Base-by-base conservation (phyloP, 2,888 invertebrate species). In the Stenichneumon culpator region DNA sequence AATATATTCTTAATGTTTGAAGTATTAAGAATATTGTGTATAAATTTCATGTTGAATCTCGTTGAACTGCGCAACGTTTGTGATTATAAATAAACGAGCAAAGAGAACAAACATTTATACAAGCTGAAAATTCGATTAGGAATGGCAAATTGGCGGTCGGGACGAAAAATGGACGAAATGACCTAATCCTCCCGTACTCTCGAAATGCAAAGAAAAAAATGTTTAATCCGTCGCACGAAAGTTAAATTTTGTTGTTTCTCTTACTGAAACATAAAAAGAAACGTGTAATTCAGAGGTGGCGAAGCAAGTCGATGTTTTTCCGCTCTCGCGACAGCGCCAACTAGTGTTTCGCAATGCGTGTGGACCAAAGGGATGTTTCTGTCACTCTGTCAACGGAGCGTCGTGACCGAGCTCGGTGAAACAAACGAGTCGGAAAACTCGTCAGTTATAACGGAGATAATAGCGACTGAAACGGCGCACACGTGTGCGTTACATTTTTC, bases 361-460 rank as follows among this genome's bases (percentile, higher is more conserved):
- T 4, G 25, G 4, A 57, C 22, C 57, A 57, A 57, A 22, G 57
- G 57, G 57, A 57, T 57, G 22, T 25, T 57, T 57, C 57, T 25
- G 63, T n/a, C 63, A 32, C n/a, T 63, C 63, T 16, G 63, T 32
- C 63, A 36, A 16, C 28, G 60, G 14, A 11, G 22, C 28, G 14
- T 28, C 3, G 6, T 28, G 28, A 22, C 19, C 19, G 14, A 16
- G n/a, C 14, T 28, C 60, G 6, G 28, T 32, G 60, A 60, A 60
- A 60, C 25, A 28, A 60, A 60, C 63, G 63, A 28, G 32, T 60
- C n/a, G 57, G 57, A 57, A 63, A 54, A 63, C 32, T 25, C 32
- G 63, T 63, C 63, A 63, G 28, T 32, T 63, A 63, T 32, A 63
- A n/a, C 63, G 63, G 32, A 63, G 63, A 28, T 63, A 63, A 63